phyloP scores from a whole-genome alignment of 2,113 vertebrate species.

The Chaetops frenatus region DNA sequence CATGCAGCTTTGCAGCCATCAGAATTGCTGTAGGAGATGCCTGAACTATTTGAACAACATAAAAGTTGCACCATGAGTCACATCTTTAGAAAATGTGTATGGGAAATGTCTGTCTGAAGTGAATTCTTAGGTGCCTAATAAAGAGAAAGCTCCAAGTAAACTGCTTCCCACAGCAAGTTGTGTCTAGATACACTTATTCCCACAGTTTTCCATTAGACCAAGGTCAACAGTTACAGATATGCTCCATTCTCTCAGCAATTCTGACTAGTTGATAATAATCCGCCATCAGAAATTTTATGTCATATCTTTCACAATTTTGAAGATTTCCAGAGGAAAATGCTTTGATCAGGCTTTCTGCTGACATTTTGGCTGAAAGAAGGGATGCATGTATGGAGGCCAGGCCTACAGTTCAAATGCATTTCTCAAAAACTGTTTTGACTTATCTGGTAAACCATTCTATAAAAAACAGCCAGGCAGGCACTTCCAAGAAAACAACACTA shows the following conservation, averaged over 20 bases:
- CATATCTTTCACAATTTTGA: background rate
- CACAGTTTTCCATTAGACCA: background rate
- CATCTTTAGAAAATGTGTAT: background rate
- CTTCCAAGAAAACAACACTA: background rate
- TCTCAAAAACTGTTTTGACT: background rate
- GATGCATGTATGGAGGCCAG: rapidly evolving
- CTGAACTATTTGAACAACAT: background rate
- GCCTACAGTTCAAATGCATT: background rate
- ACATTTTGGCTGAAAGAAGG: background rate
- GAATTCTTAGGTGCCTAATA: background rate
- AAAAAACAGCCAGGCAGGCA: background rate
- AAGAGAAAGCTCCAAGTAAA: background rate
- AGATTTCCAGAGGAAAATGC: background rate
- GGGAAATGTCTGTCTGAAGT: background rate
- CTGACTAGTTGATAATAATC: background rate
- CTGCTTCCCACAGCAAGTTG: background rate
- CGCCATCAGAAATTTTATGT: background rate
- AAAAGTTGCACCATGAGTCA: background rate
- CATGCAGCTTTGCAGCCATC: background rate
- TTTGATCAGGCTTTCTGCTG: background rate
- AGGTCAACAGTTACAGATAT: background rate
- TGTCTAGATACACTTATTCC: background rate
- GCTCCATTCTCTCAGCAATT: background rate
- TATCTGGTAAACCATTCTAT: background rate
- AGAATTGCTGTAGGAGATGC: background rate